Conservation (phyloP, 2,797 vertebrate genomes). For the Pseudochirops corinnae region DNA sequence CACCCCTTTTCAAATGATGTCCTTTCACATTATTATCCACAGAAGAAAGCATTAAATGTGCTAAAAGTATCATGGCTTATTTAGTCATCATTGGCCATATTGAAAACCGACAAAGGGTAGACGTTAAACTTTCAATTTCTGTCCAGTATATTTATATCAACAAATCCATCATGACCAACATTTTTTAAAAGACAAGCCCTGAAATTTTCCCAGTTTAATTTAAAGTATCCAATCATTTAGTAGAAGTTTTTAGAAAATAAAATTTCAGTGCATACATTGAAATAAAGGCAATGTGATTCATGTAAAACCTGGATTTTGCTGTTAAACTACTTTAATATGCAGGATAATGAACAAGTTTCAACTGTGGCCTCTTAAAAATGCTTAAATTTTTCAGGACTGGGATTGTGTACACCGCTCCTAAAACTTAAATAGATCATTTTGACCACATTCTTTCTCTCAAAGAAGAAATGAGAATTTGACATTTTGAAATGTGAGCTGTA, state of each 20-base stretch:
- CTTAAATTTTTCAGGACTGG: background rate
- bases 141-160: conserved; percentile 1
- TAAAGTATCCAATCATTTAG: background rate
- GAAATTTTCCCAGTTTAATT: conserved; percentile 1
- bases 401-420: background rate
- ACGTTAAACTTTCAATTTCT: conserved; percentile 47
- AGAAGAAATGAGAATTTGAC: background rate
- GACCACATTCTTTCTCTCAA: background rate
- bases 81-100: conserved; percentile 25
- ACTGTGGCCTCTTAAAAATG: background rate
- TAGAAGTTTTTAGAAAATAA: conserved; percentile 52
- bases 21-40: conserved; percentile 48
- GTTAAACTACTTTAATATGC: conserved; percentile 16
- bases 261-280: background rate
- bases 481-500: background rate
- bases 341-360: conserved; percentile 23
- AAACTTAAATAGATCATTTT: conserved; percentile 14
- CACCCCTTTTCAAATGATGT: conserved; percentile 32
- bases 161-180: conserved; percentile 39
- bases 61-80: conserved; percentile 41
- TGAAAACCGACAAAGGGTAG: conserved; percentile 27
- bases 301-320: conserved; percentile 45
- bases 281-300: conserved; percentile 43
- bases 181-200: conserved; percentile 17
- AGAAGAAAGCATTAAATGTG: conserved; percentile 45